Evolutionary conservation across 2,113 vertebrate genomes (phyloP).

Genomic region (Pelobates fuscus): DNA sequence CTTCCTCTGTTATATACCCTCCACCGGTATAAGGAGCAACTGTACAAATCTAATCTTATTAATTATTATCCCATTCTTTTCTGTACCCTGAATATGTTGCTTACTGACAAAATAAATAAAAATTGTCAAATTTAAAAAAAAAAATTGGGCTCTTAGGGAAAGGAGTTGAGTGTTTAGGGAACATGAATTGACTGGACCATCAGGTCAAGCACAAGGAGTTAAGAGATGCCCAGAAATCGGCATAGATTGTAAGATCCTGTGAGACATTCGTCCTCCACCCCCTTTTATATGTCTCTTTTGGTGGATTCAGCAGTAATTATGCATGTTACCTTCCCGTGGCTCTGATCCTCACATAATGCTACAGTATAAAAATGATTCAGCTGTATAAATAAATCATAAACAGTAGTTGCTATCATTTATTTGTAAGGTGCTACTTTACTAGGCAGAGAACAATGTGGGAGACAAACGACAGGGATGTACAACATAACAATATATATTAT

Average conservation of each 20-base stretch:
- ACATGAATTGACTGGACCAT: not conserved
- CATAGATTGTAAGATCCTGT: constrained; percentile 29
- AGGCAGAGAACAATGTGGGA: constrained; percentile 39
- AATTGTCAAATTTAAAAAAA: no score
- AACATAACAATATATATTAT: constrained; percentile 46
- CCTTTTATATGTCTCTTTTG: constrained; percentile 40
- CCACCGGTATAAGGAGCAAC: no score
- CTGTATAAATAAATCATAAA: constrained; percentile 49
- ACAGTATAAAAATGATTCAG: constrained; percentile 19
- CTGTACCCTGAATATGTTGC: no score
- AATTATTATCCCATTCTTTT: no score
- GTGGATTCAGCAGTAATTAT: constrained; percentile 41
- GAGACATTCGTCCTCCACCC: constrained; percentile 27
- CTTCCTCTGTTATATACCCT: no score
- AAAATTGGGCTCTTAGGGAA: constrained; percentile 37
- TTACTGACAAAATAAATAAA: no score
- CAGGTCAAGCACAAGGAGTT: constrained; percentile 9
- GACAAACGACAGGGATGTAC: constrained; percentile 19
- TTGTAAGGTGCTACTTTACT: constrained; percentile 37
- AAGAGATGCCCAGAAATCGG: constrained; percentile 29
- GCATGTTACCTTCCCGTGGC: constrained; percentile 30
- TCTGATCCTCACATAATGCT: constrained; percentile 32
- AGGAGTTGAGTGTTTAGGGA: constrained; percentile 23
- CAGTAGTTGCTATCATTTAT: constrained; percentile 42
- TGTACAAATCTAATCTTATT: no score